A percentile compares a stretch with the other conserved stretches of the same genome.
Evolutionary conservation across 2,113 vertebrate genomes (phyloP).

Genomic region (Oceanites oceanicus): DNA sequence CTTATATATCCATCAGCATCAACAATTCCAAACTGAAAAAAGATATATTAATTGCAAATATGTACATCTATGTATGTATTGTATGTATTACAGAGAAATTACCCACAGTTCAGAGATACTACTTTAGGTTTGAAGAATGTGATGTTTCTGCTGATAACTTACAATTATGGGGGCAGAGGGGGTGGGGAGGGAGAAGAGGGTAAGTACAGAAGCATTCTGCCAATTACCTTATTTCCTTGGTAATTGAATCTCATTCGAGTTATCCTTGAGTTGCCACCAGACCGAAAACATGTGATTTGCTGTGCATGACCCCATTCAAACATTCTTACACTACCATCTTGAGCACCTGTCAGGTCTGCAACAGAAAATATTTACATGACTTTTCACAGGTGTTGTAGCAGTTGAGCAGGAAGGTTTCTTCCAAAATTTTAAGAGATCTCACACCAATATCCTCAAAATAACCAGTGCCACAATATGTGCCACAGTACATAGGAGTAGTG

Average conservation of each 20-base stretch:
- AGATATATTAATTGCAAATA: neutral
- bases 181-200: neutral
- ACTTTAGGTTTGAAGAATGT: neutral
- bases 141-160: neutral
- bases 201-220: neutral
- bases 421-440: neutral
- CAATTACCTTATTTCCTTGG: slow-evolving; percentile 94
- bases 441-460: neutral
- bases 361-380: neutral
- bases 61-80: neutral
- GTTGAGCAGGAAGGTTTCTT: neutral
- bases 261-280: slow-evolving; percentile 91
- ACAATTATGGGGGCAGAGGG: neutral
- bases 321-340: slow-evolving; percentile 97
- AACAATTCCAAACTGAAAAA: slow-evolving; percentile 89
- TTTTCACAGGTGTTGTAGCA: neutral
- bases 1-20: slow-evolving; percentile 95
- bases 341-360: slow-evolving; percentile 94
- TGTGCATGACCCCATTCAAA: slow-evolving; percentile 99
- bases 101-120: neutral
- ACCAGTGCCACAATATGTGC: neutral
- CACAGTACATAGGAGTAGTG: neutral
- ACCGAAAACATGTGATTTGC: slow-evolving; percentile 95
- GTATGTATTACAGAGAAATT: neutral
- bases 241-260: slow-evolving; percentile 96